Evolutionary conservation across 2,888 invertebrate species (phyloP).

Genomic region (Orthosia incerta): DNA sequence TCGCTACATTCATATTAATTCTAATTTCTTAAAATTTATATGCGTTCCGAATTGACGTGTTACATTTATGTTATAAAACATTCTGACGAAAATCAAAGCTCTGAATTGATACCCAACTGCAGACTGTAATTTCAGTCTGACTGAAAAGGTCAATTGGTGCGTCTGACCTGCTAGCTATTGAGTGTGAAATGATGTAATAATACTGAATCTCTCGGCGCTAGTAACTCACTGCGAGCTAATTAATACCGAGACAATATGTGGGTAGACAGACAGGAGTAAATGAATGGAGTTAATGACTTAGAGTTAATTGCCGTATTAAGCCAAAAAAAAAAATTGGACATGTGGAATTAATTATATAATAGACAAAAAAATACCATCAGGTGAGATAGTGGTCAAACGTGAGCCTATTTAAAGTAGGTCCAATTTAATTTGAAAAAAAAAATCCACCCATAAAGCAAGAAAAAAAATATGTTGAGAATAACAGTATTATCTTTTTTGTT

Average conservation of each 20-base stretch:
- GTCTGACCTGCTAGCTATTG: conserved; percentile 18
- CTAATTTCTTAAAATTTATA: no score
- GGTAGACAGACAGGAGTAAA: neutral
- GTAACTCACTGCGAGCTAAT: neutral
- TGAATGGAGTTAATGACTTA: no score
- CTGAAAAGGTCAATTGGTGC: conserved; percentile 38
- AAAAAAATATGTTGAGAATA: no score
- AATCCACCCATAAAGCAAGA: no score
- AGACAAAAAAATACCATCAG: no score
- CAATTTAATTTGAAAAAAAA: no score
- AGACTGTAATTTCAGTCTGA: neutral
- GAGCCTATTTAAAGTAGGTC: no score
- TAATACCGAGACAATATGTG: neutral
- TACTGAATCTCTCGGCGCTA: conserved; percentile 1
- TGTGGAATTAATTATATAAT: no score
- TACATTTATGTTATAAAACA: neutral
- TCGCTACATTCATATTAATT: no score
- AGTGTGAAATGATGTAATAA: conserved; percentile 20
- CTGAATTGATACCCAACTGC: neutral
- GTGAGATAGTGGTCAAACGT: no score
- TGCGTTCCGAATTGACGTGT: no score
- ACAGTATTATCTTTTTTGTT: no score
- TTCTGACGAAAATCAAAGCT: conserved; percentile 8
- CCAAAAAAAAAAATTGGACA: neutral
- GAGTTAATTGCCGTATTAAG: neutral